Base-by-base conservation (phyloP, 1,140 invertebrate species). In the Homarus americanus region DNA sequence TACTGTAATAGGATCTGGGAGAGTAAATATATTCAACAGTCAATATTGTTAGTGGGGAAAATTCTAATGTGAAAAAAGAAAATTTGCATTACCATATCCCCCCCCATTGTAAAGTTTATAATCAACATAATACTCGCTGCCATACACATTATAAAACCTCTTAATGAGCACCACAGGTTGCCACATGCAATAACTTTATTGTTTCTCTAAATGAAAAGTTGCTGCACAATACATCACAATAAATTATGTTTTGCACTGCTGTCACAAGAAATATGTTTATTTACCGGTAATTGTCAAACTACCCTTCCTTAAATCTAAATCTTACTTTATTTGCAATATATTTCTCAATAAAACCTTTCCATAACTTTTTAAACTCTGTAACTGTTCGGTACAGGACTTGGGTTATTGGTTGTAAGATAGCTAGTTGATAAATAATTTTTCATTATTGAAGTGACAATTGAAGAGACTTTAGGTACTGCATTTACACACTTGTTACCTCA, bases 81-180 rank as follows among this genome's bases (percentile, higher is more conserved):
- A 69, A 69, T 69, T 28, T 32, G 63, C 63, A 69, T 69, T 69
- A 69, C 63, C 63, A 69, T 32, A 69, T 69, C 63, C n/a, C 63
- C 63, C 63, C n/a, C 5, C n/a, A 49, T 49, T n/a, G 4, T 20
- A 58, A 69, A 4, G 28, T 69, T 12, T 32, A 63, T 20, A 28
- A 69, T 9, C n/a, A 49, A 7, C 5, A 69, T 32, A 69, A 69
- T 69, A 32, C n/a, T 69, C n/a, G 32, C 28, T 28, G 24, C 15
- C 24, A 63, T 69, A 32, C 5, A 69, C n/a, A 32, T 12, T 4
- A 69, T 49, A 28, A 69, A 32, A 69, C n/a, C 32, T 32, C 63
- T 0, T 32, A 4, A 69, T 69, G n/a, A 32, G 4, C n/a, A 32
- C 28, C n/a, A 69, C 1, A 24, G 17, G 7, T 1, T 69, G n/a